Base-by-base conservation (phyloP, 2,113 vertebrate genomes). In the Callochromis pleurospilus region DNA sequence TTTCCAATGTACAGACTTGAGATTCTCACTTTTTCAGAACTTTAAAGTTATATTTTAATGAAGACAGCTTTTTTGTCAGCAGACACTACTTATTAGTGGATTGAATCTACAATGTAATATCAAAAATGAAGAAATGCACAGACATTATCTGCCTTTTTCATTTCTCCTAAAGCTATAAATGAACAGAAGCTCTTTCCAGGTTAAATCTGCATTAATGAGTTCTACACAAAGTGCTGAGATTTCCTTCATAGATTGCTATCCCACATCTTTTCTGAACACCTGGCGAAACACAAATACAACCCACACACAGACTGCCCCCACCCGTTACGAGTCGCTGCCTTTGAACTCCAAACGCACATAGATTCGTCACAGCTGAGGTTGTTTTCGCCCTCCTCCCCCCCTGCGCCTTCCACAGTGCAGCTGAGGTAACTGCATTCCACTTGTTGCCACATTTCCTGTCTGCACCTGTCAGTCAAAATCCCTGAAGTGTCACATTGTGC, bases 401-500 rank as follows among this genome's bases (percentile, higher is more conserved):
- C 13, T 1, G 68, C 3, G 24, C 26, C 14, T 55, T 60, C 82
- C 86, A 45, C 70, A 1, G 53, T 86, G 80, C 90, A 91, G 91
- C 87, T 92, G 91, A 89, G 88, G 94, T 95, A 97, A 96, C 93
- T 83, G 85, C 92, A 96, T 88, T 95, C 95, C 92, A 88, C 94
- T 96, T 96, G 94, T 96, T 96, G 90, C 96, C 90, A 86, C 88
- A 70, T 90, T 93, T 89, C 9, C 49, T 92, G 95, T 97, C 96
- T 94, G 88, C 96, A 96, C 90, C 85, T 95, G 96, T 95, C 95
- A 94, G 91, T 95, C 94, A 95, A n/a, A 38, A 65, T 51, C 88
- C 62, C 86, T 6, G 81, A 88, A 84, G 89, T 81, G 68, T 87
- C 77, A 54, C 53, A 47, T 80, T 38, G 60, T 1, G 68, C 68